Evolutionary conservation across 2,888 invertebrate species (phyloP).

Genomic region (Cyclophora albipunctata): DNA sequence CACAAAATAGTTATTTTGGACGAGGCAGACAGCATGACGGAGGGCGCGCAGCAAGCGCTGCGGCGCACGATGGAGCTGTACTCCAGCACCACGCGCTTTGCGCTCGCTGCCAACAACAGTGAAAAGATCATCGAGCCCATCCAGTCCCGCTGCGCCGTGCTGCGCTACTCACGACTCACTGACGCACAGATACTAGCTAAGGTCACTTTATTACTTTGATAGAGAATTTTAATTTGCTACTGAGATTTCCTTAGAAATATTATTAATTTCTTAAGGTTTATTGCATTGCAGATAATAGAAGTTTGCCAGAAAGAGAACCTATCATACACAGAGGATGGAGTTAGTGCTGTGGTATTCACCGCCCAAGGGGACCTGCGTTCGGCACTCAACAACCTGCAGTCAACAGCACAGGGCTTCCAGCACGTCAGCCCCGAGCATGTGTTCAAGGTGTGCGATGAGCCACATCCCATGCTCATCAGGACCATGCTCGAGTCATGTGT

Average conservation of each 20-base stretch:
- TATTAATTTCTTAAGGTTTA: too few relatives aligned
- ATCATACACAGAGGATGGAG: slow-evolving; percentile 91
- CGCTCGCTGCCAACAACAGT: slow-evolving; percentile 97
- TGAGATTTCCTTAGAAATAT: too few relatives aligned
- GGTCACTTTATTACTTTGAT: slow-evolving; percentile 41
- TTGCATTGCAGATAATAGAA: slow-evolving; percentile 28
- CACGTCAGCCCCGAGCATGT: slow-evolving; percentile 95
- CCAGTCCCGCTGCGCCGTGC: slow-evolving; percentile 97
- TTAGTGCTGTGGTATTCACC: slow-evolving; percentile 97
- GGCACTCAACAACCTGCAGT: slow-evolving; percentile 96
- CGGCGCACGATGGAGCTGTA: slow-evolving; percentile 99
- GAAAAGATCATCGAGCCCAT: slow-evolving; percentile 99
- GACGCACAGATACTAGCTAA: slow-evolving; percentile 93
- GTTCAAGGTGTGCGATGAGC: slow-evolving; percentile 99
- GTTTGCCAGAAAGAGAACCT: slow-evolving; percentile 70
- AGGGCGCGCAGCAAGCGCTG: slow-evolving; percentile 98
- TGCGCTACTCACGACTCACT: slow-evolving; percentile 91
- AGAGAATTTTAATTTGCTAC: too few relatives aligned
- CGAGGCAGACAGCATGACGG: slow-evolving; percentile 99
- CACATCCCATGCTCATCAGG: slow-evolving; percentile 94
- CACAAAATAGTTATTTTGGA: slow-evolving; percentile 99
- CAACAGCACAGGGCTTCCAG: slow-evolving; percentile 89
- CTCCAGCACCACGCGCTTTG: slow-evolving; percentile 97
- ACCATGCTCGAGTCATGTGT: slow-evolving; percentile 92
- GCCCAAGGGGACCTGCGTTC: slow-evolving; percentile 99